Evolutionary conservation across 2,797 vertebrate genomes (phyloP).

Genomic region (Acanthurus tractus): DNA sequence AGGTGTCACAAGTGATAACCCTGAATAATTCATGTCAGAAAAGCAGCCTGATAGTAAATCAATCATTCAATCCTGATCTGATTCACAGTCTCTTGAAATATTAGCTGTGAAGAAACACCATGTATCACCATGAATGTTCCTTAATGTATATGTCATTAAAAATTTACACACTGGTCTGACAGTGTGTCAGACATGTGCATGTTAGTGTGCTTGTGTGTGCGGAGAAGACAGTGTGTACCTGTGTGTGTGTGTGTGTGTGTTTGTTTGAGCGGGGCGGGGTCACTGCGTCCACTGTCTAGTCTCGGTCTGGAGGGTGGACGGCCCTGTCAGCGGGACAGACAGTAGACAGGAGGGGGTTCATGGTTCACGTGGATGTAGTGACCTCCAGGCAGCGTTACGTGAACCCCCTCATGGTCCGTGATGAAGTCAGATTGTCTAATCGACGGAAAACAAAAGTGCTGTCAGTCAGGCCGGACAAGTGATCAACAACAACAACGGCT

Average conservation of each 20-base stretch:
- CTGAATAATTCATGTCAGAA: constrained; percentile 84
- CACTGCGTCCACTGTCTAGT: constrained; percentile 55
- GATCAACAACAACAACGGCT: constrained; percentile 64
- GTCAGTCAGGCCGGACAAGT: constrained; percentile 81
- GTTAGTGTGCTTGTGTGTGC: constrained; percentile 19
- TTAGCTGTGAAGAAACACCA: constrained; percentile 76
- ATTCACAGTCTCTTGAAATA: constrained; percentile 80
- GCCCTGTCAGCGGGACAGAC: constrained; percentile 43
- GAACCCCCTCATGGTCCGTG: constrained; percentile 78
- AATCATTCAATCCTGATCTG: constrained; percentile 78
- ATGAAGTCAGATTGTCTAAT: constrained; percentile 90
- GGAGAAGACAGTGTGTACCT: background rate
- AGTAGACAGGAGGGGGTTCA: constrained; percentile 45
- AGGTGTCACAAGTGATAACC: constrained; percentile 80
- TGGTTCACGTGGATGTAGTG: constrained; percentile 77
- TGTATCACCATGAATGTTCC: constrained; percentile 75
- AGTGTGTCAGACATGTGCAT: constrained; percentile 49
- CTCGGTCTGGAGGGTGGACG: constrained; percentile 40
- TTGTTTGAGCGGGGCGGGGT: constrained; percentile 31
- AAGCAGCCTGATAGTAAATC: constrained; percentile 82
- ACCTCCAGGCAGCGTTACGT: constrained; percentile 82
- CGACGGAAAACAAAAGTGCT: constrained; percentile 86
- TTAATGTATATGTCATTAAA: constrained; percentile 88
- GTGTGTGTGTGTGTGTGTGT: constrained; percentile 20
- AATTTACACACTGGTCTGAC: constrained; percentile 73